Base-by-base conservation (phyloP, 2,888 invertebrate species). In the Pyrocoelia pectoralis region DNA sequence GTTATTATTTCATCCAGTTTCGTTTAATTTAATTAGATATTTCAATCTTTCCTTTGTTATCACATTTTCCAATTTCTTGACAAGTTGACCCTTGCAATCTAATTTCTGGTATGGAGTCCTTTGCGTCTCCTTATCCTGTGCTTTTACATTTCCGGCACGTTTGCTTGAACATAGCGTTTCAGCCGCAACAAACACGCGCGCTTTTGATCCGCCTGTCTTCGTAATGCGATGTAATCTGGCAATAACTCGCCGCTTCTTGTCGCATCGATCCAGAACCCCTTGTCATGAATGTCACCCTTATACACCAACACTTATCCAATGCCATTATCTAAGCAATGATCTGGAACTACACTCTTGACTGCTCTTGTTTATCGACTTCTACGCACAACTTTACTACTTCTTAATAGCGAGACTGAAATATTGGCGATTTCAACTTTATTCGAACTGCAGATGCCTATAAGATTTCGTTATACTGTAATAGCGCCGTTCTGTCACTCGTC, bases 1-100 rank as follows among this genome's bases (percentile, higher is more conserved):
- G 66, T 74, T 74, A 75, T 76, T 76, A 77, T 75, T 77, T 73
- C 74, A 71, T 71, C 72, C 77, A 74, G 76, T 77, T 77, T 77
- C 77, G 74, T 76, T 77, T 77, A 77, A 76, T 76, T 77, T 75
- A 73, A 74, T 73, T 76, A 75, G 76, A 77, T 76, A 77, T 76
- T 77, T 77, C 76, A 76, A 77, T 76, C 76, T 72, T 73, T 72
- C 71, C 17, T 73, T 71, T 70, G 73, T 73, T 74, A 73, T 75
- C 76, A 67, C 63, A 69, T 67, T 71, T 66, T 59, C 68, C 63
- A 67, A 65, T 65, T 66, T 52, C 56, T 52, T 55, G 61, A 58
- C 69, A 65, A 66, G 70, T 72, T 72, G 72, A 71, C 72, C 71
- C 68, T 63, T 56, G 65, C 67, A 68, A 69, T 73, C 68, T 70